Evolutionary conservation across 1,140 invertebrate species (phyloP).

Genomic region (Meloidogyne chitwoodi): DNA sequence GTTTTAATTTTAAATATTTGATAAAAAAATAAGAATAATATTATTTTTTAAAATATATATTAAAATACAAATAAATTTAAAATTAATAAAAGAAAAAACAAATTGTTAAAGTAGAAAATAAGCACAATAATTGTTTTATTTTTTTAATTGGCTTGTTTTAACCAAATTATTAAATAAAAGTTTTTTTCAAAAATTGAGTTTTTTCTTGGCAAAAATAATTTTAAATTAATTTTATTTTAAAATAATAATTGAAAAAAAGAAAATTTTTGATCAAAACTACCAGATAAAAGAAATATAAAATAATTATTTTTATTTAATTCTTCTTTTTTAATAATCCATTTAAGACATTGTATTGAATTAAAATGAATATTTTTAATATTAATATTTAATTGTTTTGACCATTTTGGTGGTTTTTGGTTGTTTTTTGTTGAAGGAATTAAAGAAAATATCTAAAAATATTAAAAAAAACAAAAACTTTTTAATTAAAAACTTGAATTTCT

Average conservation of each 20-base stretch:
- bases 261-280: slow-evolving; percentile 4
- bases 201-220: not conserved
- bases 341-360: not conserved
- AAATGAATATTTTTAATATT: not conserved
- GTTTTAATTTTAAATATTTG: too few species aligned
- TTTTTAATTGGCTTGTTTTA: too few species aligned
- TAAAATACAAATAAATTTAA: too few species aligned
- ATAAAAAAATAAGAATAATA: too few species aligned
- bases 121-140: too few species aligned
- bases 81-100: too few species aligned
- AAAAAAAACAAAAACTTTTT: not conserved
- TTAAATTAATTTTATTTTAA: not conserved
- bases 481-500: not conserved
- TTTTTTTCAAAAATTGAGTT: too few species aligned
- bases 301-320: not conserved
- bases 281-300: not conserved
- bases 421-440: not conserved
- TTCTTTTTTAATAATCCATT: not conserved
- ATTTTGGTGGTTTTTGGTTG: not conserved
- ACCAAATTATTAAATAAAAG: too few species aligned
- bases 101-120: too few species aligned
- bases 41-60: too few species aligned
- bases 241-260: not conserved
- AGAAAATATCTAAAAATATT: not conserved
- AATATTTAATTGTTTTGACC: not conserved